Base-by-base conservation (phyloP, 2,888 invertebrate genomes). In the Parthenolecanium corni region DNA sequence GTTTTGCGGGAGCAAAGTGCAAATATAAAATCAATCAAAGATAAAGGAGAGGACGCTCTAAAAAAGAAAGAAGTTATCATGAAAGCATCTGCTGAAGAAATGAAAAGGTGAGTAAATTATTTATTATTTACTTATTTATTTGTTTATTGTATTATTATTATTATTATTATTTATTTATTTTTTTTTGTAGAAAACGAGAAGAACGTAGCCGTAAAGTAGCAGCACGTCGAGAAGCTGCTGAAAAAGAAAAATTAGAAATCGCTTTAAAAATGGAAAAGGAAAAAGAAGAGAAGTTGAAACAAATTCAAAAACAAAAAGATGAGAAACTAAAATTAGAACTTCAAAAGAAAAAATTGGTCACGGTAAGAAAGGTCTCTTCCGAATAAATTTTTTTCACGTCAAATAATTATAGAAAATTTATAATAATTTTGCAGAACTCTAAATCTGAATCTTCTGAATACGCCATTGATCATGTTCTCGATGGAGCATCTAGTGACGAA, bases 151-250 rank as follows among this genome's bases (percentile, higher is more conserved):
- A 2, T 16, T 46, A 18, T 2, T 1, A 18, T n/a, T 46, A 12
- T 12, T 46, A n/a, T 18, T 18, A 2, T 4, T 12, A 18, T 18
- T n/a, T 40, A 2, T 21, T 14, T 2, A 23, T 49, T 24, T 18
- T 12, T 56, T 56, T 4, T 16, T 46, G 23, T 21, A 61, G 61
- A 23, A 61, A 51, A 49, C 31, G 61, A 21, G 61, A 61, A 51
- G 61, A 61, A 61, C 61, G 61, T 1, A 31, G 18, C 21, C 61
- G 61, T 20, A 61, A 61, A 61, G 61, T 51, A 14, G 61, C 61
- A 23, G 61, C 61, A 21, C 51, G 31, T 38, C 25, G 61, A 49
- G 61, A 61, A 61, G 61, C 61, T 12, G 61, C 61, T 12, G 49
- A 51, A 12, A 49, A 61, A 38, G 61, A 61, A 23, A 61, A 61